Base-by-base conservation (phyloP, 2,797 vertebrate genomes). In the Tauraco hartlaubi region DNA sequence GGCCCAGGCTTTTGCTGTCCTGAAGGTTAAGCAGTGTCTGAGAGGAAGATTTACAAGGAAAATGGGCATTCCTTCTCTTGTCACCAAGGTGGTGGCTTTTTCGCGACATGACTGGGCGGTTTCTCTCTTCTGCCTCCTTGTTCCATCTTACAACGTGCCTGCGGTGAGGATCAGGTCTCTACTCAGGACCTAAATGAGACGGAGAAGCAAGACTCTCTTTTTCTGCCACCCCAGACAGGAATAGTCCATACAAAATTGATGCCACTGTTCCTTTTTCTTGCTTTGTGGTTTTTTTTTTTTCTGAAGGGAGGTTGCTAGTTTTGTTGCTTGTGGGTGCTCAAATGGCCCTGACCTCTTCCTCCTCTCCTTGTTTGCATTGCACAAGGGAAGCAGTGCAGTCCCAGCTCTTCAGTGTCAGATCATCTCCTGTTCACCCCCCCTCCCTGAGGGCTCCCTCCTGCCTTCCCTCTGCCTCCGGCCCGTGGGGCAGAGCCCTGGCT, bases 371-470 rank as follows among this genome's bases (percentile, higher is more conserved):
- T 48, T 52, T 48, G 10, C 14, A 7, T 29, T 56, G 31, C 62
- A 11, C 5, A 17, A 35, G 12, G 1, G 3, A 68, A 72, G 41
- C 13, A 5, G 12, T 6, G 6, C 25, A 44, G 29, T 72, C 48
- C 11, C 29, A 63, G 12, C 64, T 77, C 31, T 33, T 58, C 1
- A 1, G 5, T 43, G 44, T 43, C 62, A 3, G 2, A 9, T 41
- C 1, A 1, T 31, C 21, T 56, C n/a, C 46, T 2, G 1, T 46
- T 91, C 12, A 4, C 4, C 12, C 15, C 6, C 1, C 4, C 9
- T 58, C 10, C 15, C 8, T 55, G 13, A 13, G 2, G 11, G 3
- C 23, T 72, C 10, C 5, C 3, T 8, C 48, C 41, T 64, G 14
- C 22, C 28, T 33, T 67, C 8, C 14, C 9, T 75, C 33, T 58